Evolutionary conservation across 2,888 invertebrate species (phyloP).

Genomic region (Aspidiotus rigidus): DNA sequence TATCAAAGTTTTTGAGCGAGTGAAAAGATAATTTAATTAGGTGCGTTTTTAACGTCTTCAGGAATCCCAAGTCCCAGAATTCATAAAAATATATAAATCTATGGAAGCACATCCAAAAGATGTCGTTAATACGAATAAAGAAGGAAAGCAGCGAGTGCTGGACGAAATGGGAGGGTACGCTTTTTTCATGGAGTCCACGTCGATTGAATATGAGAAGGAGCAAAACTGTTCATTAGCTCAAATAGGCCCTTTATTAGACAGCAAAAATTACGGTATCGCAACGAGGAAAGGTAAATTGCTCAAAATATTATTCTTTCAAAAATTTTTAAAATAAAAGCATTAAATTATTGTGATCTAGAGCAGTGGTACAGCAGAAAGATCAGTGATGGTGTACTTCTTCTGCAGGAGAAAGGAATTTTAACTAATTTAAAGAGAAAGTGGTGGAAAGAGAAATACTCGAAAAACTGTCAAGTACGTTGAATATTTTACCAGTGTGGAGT

Average conservation of each 20-base stretch:
- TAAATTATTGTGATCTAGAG: conserved; percentile 43
- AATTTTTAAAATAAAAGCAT: too few relatives aligned
- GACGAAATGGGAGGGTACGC: conserved; percentile 55
- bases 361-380: conserved; percentile 65
- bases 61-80: conserved; percentile 68
- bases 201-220: conserved; percentile 75
- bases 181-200: conserved; percentile 81
- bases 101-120: conserved; percentile 50
- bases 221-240: conserved; percentile 65
- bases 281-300: conserved; percentile 59
- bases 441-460: conserved; percentile 67
- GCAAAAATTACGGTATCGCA: conserved; percentile 79
- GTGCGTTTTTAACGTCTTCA: conserved; percentile 42
- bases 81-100: conserved; percentile 69
- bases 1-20: too few relatives aligned
- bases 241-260: conserved; percentile 64
- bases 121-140: conserved; percentile 54
- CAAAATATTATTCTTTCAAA: background rate
- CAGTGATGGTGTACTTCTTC: conserved; percentile 66
- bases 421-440: conserved; percentile 71
- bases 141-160: conserved; percentile 54
- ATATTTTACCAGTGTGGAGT: background rate
- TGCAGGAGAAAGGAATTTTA: conserved; percentile 75
- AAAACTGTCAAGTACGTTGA: conserved; percentile 24
- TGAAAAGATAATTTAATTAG: background rate